Percentiles rank a stretch among this genome's conserved stretches.
Evolutionary conservation across 2,797 vertebrate genomes (phyloP).

Genomic region (Melanotaenia nigrans): DNA sequence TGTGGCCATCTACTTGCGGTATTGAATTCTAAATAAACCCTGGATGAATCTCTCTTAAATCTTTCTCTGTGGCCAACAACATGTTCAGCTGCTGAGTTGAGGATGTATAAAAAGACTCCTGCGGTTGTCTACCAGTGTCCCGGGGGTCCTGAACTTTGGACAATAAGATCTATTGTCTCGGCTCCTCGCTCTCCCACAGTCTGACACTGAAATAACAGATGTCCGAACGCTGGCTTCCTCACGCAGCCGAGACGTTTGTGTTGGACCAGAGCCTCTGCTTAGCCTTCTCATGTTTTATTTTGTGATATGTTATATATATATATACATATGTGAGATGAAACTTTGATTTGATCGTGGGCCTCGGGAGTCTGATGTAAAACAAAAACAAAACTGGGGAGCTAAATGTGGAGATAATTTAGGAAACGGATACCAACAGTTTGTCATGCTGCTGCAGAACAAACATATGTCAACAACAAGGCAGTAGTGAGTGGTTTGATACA

Average conservation of each 20-base stretch:
- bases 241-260: conserved; percentile 32
- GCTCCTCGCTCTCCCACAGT: conserved; percentile 42
- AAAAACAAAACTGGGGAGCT: neutral
- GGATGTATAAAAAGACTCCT: conserved; percentile 74
- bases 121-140: conserved; percentile 50
- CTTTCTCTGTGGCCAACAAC: conserved; percentile 10
- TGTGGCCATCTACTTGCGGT: neutral
- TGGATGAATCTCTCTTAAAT: conserved; percentile 5
- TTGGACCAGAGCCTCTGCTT: conserved; percentile 45
- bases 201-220: conserved; percentile 73
- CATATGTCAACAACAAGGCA: neutral
- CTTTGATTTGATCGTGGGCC: neutral
- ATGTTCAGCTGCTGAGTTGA: conserved; percentile 22
- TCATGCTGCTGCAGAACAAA: neutral
- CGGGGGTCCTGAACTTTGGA: conserved; percentile 58
- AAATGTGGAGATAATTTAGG: conserved; percentile 6
- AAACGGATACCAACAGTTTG: conserved; percentile 6
- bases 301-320: conserved; percentile 7
- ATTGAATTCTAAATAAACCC: neutral
- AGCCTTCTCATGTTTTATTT: conserved; percentile 33
- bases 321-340: neutral
- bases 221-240: conserved; percentile 59
- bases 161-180: conserved; percentile 76
- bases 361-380: neutral
- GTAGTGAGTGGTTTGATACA: neutral